Conservation (phyloP, 2,113 vertebrate genomes). For the Melanerpes formicivorus region DNA sequence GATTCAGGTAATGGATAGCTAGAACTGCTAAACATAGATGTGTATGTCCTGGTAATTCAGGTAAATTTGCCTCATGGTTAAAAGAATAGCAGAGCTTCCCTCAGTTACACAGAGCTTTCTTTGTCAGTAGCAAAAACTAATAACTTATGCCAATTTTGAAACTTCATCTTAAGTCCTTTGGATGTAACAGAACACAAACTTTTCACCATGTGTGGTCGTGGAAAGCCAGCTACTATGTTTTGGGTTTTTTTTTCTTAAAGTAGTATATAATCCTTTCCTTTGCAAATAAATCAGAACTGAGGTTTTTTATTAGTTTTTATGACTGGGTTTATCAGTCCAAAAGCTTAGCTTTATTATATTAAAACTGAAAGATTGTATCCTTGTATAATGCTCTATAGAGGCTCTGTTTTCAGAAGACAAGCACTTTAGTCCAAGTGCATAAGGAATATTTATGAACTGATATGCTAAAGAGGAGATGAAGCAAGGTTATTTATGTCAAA, state of each 20-base stretch:
- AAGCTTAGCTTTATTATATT: background rate
- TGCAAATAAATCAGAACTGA: background rate
- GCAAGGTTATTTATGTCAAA: background rate
- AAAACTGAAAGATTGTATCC: background rate
- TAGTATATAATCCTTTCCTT: background rate
- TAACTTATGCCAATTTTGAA: background rate
- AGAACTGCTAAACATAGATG: background rate
- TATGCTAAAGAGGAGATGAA: background rate
- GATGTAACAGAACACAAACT: background rate
- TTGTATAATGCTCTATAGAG: background rate
- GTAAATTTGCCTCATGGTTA: too few species aligned
- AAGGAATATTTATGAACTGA: background rate
- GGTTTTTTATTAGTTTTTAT: background rate
- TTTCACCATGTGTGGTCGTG: background rate
- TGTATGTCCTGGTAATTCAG: background rate
- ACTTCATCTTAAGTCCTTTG: background rate
- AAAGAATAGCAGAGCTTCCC: background rate
- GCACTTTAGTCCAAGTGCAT: background rate
- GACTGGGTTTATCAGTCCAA: background rate
- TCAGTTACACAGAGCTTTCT: background rate
- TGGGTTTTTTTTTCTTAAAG: background rate
- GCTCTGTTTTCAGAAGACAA: background rate
- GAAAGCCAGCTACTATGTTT: background rate
- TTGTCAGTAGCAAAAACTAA: background rate
- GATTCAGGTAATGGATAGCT: background rate